Base-by-base conservation (phyloP, 2,888 invertebrate genomes). In the Gnatocerus cornutus region DNA sequence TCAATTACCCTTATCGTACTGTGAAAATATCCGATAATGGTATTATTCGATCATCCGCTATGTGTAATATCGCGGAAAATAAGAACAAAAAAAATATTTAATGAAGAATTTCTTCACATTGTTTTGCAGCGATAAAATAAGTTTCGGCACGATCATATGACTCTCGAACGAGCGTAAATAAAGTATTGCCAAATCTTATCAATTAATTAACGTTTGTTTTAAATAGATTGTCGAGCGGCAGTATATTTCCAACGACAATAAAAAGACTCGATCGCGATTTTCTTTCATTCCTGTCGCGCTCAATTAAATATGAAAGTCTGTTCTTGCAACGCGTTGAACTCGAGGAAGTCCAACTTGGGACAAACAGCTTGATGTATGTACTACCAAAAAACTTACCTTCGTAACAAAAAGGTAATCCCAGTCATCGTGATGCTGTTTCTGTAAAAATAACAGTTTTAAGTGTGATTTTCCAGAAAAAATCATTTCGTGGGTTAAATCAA, bases 331-430 rank as follows among this genome's bases (percentile, higher is more conserved):
- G 1, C 27, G 16, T 14, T 48, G 48, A n/a, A 48, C 16, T n/a
- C 16, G n/a, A 27, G 6, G 27, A 27, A n/a, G 14, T 16, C 21
- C 13, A 53, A 53, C 16, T 53, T 27, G 1, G 14, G 29, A 29
- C 33, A 13, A 16, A 7, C 27, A n/a, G n/a, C n/a, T n/a, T n/a
- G n/a, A n/a, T n/a, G n/a, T n/a, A n/a, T n/a, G n/a, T n/a, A n/a
- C n/a, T n/a, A n/a, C 10, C 33, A 41, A 10, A 10, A 41, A 41
- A 41, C 66, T 66, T 14, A 66, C 66, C 66, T 66, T 13, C 66
- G 39, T n/a, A 66, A 30, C 29, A 66, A 12, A 16, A 37, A 9
- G 27, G 39, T 30, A 27, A 66, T 58, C n/a, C 65, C 65, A 4
- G 41, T 50, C 66, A 66, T 66, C 29, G 9, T 13, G 27, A 39